Conservation (phyloP, 2,113 vertebrate species). For the Poeciliopsis prolifica region DNA sequence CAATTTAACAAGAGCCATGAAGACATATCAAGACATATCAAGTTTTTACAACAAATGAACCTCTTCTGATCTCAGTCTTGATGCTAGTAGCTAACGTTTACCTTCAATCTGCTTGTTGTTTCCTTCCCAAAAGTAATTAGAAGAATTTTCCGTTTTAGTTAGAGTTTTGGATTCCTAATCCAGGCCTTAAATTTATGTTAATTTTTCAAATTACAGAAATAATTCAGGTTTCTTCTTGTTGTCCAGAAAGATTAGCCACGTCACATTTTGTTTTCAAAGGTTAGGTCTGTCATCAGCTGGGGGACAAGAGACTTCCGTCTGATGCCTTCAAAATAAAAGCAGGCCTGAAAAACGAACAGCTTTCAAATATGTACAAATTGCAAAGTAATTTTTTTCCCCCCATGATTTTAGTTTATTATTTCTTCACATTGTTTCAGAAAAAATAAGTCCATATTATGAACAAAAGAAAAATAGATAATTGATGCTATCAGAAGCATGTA, state of each 20-base stretch:
- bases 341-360: fast-evolving
- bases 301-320: background rate
- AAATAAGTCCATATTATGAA: no score
- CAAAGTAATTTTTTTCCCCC: no score
- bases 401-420: no score
- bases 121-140: background rate
- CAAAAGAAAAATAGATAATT: no score
- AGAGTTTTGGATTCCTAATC: fast-evolving
- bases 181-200: fast-evolving
- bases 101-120: background rate
- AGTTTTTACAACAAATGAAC: slow-evolving; percentile 26
- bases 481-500: no score
- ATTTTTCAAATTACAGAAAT: background rate
- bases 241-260: slow-evolving; percentile 58
- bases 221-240: background rate
- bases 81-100: slow-evolving; percentile 36
- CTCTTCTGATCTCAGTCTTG: slow-evolving; percentile 3
- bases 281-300: background rate
- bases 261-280: slow-evolving; percentile 54
- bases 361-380: no score
- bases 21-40: background rate
- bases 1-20: background rate
- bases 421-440: no score
- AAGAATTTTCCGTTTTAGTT: background rate
- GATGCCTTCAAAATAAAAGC: slow-evolving; percentile 30